Conservation (phyloP, 2,888 invertebrate species). For the Zaprionus bogoriensis region DNA sequence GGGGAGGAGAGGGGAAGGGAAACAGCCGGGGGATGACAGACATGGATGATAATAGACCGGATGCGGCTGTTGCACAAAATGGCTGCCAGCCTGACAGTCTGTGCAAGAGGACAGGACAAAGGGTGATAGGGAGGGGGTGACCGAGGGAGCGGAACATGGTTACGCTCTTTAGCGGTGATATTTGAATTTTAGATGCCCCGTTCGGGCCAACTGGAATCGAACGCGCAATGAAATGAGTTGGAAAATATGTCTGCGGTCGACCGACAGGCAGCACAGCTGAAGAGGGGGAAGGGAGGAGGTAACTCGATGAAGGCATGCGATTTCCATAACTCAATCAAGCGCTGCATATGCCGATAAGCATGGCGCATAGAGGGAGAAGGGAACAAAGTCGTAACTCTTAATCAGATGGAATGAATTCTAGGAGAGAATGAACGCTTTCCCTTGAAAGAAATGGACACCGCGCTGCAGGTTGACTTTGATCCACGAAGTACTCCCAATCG, state of each 20-base stretch:
- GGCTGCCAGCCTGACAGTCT: conserved; percentile 13
- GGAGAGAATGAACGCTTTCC: too few relatives aligned
- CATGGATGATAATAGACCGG: conserved; percentile 37
- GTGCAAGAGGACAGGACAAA: not conserved
- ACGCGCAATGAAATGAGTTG: conserved; percentile 74
- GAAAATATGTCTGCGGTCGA: conserved; percentile 77
- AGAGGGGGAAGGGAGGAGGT: not conserved
- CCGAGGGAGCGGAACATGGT: conserved; percentile 40
- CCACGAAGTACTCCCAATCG: conserved; percentile 23
- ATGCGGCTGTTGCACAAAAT: conserved; percentile 44
- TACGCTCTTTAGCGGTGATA: conserved; percentile 71
- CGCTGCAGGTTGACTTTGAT: conserved; percentile 1
- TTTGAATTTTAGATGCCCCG: conserved; percentile 67
- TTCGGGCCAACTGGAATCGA: conserved; percentile 10
- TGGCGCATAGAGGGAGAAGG: conserved; percentile 21
- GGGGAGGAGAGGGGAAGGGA: not conserved
- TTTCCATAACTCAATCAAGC: conserved; percentile 62
- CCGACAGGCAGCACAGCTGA: conserved; percentile 8
- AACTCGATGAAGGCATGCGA: conserved; percentile 26
- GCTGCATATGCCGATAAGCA: conserved; percentile 54
- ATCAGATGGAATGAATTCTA: conserved; percentile 10
- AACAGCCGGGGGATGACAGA: conserved; percentile 48
- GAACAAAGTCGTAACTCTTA: conserved; percentile 29
- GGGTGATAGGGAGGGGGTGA: not conserved
- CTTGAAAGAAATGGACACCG: too few relatives aligned